phyloP scores from a whole-genome alignment of 2,888 invertebrate genomes.

The Hirtodrosophila cameraria region DNA sequence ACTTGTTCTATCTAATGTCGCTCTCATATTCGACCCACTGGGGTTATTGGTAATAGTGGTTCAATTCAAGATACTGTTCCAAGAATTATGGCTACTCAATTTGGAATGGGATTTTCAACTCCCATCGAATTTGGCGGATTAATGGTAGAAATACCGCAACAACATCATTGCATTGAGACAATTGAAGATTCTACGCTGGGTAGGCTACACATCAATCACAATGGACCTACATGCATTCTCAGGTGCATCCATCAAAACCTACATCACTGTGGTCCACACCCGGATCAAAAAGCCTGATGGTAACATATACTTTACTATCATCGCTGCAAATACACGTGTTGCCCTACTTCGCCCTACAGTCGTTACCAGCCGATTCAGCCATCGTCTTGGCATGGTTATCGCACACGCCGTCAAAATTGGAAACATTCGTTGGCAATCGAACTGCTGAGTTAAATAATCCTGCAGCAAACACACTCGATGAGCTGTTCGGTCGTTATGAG shows the following conservation, averaged over 20 bases:
- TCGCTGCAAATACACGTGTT: constrained; percentile 9
- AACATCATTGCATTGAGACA: background rate
- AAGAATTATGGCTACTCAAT: background rate
- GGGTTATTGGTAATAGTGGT: background rate
- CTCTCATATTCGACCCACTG: background rate
- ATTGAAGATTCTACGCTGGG: background rate
- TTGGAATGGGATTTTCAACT: background rate
- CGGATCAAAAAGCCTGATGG: background rate
- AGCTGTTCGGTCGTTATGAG: background rate
- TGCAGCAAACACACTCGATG: background rate
- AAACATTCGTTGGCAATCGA: constrained; percentile 3
- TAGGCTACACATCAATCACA: background rate
- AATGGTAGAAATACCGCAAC: background rate
- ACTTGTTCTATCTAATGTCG: background rate
- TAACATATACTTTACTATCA: background rate
- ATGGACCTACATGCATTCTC: constrained; percentile 9
- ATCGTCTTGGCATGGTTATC: constrained; percentile 1
- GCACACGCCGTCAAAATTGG: background rate
- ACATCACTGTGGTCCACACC: constrained; percentile 6
- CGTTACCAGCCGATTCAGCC: too few relatives aligned
- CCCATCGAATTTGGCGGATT: background rate
- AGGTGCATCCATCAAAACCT: constrained; percentile 8
- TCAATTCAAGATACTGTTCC: background rate
- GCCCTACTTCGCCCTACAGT: too few relatives aligned
- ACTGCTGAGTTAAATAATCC: background rate